Conservation (phyloP, 2,888 invertebrate species). For the Protophormia terraenovae region DNA sequence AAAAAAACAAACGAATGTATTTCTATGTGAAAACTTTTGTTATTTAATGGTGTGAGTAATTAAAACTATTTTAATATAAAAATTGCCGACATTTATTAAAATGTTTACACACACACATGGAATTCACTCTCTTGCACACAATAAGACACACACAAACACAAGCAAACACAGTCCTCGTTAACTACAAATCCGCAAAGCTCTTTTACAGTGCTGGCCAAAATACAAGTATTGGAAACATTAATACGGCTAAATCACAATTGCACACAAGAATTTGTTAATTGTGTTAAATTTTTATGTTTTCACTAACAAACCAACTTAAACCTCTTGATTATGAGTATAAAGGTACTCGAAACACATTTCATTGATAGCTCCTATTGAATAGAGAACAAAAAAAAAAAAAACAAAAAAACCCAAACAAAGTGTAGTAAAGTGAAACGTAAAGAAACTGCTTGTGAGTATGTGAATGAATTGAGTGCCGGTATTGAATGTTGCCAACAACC, state of each 20-base stretch:
- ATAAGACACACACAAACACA: not conserved
- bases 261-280: not conserved
- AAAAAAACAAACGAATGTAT: not conserved
- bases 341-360: not conserved
- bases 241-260: not conserved
- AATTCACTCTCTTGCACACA: not conserved
- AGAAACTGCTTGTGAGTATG: not conserved
- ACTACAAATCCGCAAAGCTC: constrained; percentile 15
- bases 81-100: not conserved
- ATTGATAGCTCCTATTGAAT: constrained; percentile 33
- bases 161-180: not conserved
- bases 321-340: not conserved
- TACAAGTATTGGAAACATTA: not conserved
- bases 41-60: not conserved
- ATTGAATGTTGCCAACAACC: constrained; percentile 37
- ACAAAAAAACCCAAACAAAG: constrained; percentile 18
- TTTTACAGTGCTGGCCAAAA: constrained; percentile 23
- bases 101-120: too few species aligned
- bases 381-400: constrained; percentile 5
- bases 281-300: not conserved
- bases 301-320: not conserved
- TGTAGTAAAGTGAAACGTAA: not conserved
- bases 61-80: not conserved
- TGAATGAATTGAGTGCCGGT: constrained; percentile 6
- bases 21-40: not conserved